Percentiles rank a stretch among this genome's conserved stretches.
Evolutionary conservation across 2,888 invertebrate genomes (phyloP).

Genomic region (Apamea monoglypha): DNA sequence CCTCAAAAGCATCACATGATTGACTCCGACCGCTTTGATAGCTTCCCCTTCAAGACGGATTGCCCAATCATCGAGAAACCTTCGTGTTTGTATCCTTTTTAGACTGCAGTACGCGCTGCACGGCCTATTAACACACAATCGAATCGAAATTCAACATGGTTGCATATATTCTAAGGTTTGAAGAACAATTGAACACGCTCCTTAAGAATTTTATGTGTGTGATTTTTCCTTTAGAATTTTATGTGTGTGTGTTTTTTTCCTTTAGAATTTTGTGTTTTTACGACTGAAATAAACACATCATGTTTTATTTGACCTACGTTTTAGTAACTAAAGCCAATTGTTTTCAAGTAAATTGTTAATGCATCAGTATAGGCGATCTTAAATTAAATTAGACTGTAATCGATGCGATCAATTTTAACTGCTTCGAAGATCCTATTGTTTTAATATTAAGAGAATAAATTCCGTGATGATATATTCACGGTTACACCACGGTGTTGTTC

Average conservation of each 20-base stretch:
- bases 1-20: constrained; percentile 31
- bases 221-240: constrained; percentile 21
- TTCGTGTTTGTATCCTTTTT: constrained; percentile 42
- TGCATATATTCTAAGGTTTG: constrained; percentile 31
- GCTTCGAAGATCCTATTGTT: constrained; percentile 5
- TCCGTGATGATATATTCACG: neutral
- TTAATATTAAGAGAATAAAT: neutral
- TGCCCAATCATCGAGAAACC: constrained; percentile 38
- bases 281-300: constrained; percentile 13
- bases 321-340: neutral
- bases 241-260: no score
- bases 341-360: constrained; percentile 13
- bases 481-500: neutral
- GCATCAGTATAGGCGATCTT: constrained; percentile 11
- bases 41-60: constrained; percentile 28
- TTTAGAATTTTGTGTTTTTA: constrained; percentile 19
- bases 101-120: constrained; percentile 41
- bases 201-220: constrained; percentile 21
- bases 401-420: constrained; percentile 11
- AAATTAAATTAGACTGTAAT: no score
- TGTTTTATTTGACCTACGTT: constrained; percentile 26
- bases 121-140: constrained; percentile 59
- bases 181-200: constrained; percentile 41
- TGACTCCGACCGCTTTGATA: constrained; percentile 19
- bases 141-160: constrained; percentile 41